These are phyloP conservation scores for Lasiurus cinereus DNA, from an alignment of 2,113 vertebrate genomes.

Conservation along the genomic window DNA sequence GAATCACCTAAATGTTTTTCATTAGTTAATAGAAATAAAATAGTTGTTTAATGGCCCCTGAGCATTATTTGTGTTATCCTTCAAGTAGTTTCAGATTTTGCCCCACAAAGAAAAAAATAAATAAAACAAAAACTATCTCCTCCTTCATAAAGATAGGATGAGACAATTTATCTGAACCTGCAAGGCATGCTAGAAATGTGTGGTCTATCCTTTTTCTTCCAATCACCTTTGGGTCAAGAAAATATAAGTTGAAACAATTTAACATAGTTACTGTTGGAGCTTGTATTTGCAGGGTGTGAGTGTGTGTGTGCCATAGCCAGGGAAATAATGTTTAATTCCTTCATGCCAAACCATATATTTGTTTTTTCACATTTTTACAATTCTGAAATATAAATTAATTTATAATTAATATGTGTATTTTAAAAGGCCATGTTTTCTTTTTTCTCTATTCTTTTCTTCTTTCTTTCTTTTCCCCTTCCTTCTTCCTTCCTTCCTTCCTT, in stretches of 20 bases:
- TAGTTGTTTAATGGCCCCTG: background rate
- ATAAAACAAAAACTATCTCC: background rate
- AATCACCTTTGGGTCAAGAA: background rate
- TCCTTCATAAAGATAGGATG: background rate
- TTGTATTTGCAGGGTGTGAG: background rate
- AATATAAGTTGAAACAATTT: background rate
- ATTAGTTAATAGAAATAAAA: background rate
- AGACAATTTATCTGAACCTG: background rate
- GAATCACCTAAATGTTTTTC: background rate
- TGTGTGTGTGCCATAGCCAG: background rate
- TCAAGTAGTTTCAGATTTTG: background rate
- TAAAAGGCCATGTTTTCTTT: background rate
- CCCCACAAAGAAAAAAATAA: background rate
- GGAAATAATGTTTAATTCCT: background rate
- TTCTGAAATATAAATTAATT: conserved; percentile 23
- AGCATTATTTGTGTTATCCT: background rate
- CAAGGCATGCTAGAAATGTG: background rate
- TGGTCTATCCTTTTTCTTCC: background rate
- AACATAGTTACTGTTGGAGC: background rate
- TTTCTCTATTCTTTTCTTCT: background rate
- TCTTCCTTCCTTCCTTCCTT: background rate
- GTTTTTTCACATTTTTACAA: background rate
- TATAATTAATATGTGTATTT: background rate
- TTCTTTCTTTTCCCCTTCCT: background rate
- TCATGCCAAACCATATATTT: background rate